Base-by-base conservation (phyloP, 2,113 vertebrate species). In the Lophochroa leadbeateri region DNA sequence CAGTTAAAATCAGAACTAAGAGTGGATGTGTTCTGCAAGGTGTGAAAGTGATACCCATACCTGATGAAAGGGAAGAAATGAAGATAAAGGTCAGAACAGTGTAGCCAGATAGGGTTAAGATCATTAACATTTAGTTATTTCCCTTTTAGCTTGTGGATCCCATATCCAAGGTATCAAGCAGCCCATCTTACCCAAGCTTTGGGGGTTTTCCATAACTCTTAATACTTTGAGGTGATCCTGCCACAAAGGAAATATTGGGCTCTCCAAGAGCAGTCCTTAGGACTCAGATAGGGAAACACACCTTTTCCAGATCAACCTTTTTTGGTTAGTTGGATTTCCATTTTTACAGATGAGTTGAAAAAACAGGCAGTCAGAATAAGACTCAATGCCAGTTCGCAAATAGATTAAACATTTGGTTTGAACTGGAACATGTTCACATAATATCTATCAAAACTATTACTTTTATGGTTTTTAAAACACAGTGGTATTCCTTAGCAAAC, bases 51-150 rank as follows among this genome's bases (percentile, higher is more conserved):
- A 96, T 65, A 82, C 4, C 69, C 49, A 23, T 10, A 65, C 47
- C 93, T 82, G 81, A 35, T 41, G 91, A 95, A 94, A 96, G 81
- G 61, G 27, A 72, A 95, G 81, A 75, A 71, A 91, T 28, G 69
- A 12, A 97, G 81, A 91, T 16, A 24, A 60, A 82, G 91, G 91
- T 75, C 91, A 91, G 10, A 37, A 17, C 28, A 24, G 27, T 1
- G 61, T 12, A 87, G 65, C 14, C 58, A 52, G 94, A 76, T 14
- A 87, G 39, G 44, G 67, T 64, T 79, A 31, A 75, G 81, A 61
- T 89, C 94, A 95, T 79, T 84, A 91, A 44, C 57, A 68, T 33
- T 15, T 7, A 43, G 27, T 67, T 50, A 75, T 80, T 41, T 11
- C 41, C 69, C 60, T 82, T 44, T 31, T 4, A 58, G 47, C 24